Base-by-base conservation (phyloP, 1,140 invertebrate genomes). In the Sycophila sp. region DNA sequence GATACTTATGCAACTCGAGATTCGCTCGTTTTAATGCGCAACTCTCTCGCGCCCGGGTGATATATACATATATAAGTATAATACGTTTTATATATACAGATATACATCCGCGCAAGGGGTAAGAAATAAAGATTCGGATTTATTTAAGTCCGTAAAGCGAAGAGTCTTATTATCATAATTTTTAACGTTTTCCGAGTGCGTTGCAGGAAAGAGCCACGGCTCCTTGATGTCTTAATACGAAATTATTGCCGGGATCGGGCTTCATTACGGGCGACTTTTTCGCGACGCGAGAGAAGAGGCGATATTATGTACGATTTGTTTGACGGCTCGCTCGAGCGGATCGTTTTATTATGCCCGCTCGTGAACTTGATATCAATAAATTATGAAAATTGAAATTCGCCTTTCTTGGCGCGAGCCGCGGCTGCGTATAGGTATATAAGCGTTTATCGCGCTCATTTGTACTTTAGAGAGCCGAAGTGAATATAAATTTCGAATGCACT, bases 121-220 rank as follows among this genome's bases (percentile, higher is more conserved):
- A n/a, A n/a, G 47, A 67, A 67, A 69, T 69, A 69, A 69, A 69
- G 56, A 60, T 69, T 60, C 11, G 56, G 56, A 69, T 69, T 69
- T 59, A 69, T 69, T 69, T 40, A 19, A 69, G 56, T 60, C 11
- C 66, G 45, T 60, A 60, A 69, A 60, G 11, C 5, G 24, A 13
- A 3, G 19, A 40, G 11, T 69, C 66, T 60, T 69, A 69, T 69
- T 69, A 69, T 69, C 55, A 69, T 60, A 69, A 69, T 45, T 51
- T n/a, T 38, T 13, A 26, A 28, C 42, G 15, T 58, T 40, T 59
- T 26, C 32, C 32, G 4, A 67, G 65, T 49, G 5, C 15, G 51
- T 1, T 2, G 17, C 17, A 17, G 24, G 17, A 22, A 22, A 17
- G 2, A 42, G 40, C 40, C 15, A 4, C 38, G 38, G 19, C 28